Percentiles rank a stretch among this genome's conserved stretches.
phyloP scores from a whole-genome alignment of 2,888 invertebrate species.

The Mesorhabditis belari region DNA sequence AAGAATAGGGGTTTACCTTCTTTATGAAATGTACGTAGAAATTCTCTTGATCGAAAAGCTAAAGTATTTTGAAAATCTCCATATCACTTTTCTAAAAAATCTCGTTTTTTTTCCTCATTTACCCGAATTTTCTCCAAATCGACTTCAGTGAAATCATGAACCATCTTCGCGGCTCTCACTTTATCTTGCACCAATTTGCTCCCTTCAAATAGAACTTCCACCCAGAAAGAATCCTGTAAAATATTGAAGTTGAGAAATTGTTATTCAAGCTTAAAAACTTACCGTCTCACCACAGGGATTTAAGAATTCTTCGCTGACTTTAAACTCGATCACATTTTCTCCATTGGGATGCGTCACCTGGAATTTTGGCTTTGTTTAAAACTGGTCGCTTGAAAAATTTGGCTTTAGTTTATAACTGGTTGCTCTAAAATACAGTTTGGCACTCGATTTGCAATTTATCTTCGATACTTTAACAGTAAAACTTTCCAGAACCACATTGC shows the following conservation, averaged over 20 bases:
- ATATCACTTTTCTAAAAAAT: too few relatives aligned
- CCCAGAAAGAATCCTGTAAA: slow-evolving; percentile 21
- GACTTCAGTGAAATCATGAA: background rate
- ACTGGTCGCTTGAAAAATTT: background rate
- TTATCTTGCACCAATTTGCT: background rate
- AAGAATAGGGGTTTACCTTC: too few relatives aligned
- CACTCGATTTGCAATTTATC: too few relatives aligned
- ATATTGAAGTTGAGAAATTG: background rate
- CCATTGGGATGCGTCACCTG: background rate
- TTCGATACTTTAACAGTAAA: too few relatives aligned
- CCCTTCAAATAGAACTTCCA: slow-evolving; percentile 21
- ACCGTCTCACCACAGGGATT: background rate
- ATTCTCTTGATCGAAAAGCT: too few relatives aligned
- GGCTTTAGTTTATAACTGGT: background rate
- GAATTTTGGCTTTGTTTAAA: too few relatives aligned
- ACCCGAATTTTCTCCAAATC: background rate
- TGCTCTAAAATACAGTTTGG: too few relatives aligned
- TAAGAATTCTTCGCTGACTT: background rate
- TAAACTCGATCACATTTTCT: background rate
- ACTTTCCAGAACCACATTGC: too few relatives aligned
- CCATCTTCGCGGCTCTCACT: background rate
- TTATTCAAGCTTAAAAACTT: background rate
- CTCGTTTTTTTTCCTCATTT: too few relatives aligned
- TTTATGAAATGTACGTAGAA: too few relatives aligned
- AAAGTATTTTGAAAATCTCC: too few relatives aligned